Evolutionary conservation across 2,888 invertebrate species (phyloP), one percentile per base, ranked within the genome.

Genomic region (Cheilosia soror): DNA sequence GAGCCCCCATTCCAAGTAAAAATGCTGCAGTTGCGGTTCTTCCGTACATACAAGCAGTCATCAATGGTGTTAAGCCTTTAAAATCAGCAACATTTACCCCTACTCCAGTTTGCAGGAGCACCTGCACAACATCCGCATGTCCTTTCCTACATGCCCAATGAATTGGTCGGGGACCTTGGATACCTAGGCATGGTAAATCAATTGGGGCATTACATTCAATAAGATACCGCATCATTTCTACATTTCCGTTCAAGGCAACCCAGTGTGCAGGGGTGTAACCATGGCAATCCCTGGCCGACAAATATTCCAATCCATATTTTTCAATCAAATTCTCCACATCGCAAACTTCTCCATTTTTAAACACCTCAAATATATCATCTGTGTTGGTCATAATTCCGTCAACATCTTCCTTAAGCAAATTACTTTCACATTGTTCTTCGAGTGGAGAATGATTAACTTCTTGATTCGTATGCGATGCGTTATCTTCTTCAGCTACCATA

Each of bases 101-200:
- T 0, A 98, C 97, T 5, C 97, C 97, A 0, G 96, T 96, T 93
- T 97, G 94, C 44, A 95, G 90, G 25, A 95, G 90, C 0, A 95
- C 94, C 93, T 98, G 98, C 5, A 97, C 97, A 20, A 98, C 95
- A 0, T 97, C 96, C 0, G 97, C 96, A 90, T 98, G 97, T 0
- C 98, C 98, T 91, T 98, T 97, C 47, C 98, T 94, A 90, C 97
- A 97, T 0, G 98, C 98, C 98, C 98, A 98, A 90, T 98, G 98
- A 87, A 98, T 97, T 0, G 98, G 98, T 31, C 96, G 94, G 0
- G 97, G 97, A 0, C 97, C 98, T 93, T 97, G 90, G 33, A 90
- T 90, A 60, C 97, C 97, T 62, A 97, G 93, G 89, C 97, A 97
- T 0, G 97, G 96, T 49, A 97, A 93, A 92, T 98, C 97, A 5